Conservation (phyloP, 2,888 invertebrate species). For the Pristionchus arcanus region DNA sequence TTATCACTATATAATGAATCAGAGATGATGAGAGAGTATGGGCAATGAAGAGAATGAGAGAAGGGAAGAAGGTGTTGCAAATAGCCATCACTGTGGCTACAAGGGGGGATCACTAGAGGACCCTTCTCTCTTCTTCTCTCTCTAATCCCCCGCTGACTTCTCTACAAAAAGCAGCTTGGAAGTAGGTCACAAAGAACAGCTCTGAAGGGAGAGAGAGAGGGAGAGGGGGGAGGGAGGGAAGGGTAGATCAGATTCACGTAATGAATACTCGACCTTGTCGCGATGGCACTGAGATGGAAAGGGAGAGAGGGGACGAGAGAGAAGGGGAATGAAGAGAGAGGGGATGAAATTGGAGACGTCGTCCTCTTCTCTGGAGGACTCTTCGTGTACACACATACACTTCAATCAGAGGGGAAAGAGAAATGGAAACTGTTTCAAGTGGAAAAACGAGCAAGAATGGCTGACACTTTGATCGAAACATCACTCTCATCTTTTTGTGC, state of each 20-base stretch:
- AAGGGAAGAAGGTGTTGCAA: conserved; percentile 23
- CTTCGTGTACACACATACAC: neutral
- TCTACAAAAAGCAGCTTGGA: conserved; percentile 1
- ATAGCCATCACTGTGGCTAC: neutral
- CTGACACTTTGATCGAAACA: neutral
- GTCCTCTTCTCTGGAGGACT: conserved; percentile 19
- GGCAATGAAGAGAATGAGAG: neutral
- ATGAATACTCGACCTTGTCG: conserved; percentile 15
- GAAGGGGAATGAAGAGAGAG: neutral
- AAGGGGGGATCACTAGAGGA: conserved; percentile 26
- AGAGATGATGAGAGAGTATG: neutral
- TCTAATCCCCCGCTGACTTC: conserved; percentile 34
- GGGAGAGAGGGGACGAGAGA: neutral
- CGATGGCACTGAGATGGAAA: neutral
- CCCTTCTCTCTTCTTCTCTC: neutral
- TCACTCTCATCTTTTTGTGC: too few species aligned
- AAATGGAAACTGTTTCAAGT: neutral
- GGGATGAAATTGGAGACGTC: conserved; percentile 25
- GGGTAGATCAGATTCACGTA: neutral
- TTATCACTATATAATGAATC: too few species aligned
- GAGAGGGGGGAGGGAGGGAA: neutral
- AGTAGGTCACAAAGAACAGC: conserved; percentile 38
- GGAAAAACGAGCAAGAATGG: neutral
- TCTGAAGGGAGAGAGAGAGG: neutral
- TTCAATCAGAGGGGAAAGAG: conserved; percentile 22